These are phyloP conservation scores for Alectura lathami DNA, from an alignment of 2,113 vertebrate species.

Conservation along the genomic window DNA sequence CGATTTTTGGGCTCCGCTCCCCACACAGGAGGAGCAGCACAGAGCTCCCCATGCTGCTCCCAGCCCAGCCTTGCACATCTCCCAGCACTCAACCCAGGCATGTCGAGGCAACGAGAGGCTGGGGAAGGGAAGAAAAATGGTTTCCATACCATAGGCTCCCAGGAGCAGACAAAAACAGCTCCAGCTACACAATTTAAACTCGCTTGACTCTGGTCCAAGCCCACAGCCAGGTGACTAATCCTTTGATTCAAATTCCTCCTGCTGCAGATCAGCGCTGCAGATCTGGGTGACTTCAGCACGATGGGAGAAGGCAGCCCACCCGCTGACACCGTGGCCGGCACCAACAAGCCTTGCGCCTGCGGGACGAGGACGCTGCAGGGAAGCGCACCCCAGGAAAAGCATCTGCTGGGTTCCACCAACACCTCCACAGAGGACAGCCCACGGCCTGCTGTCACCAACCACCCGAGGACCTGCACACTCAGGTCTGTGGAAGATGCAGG, in stretches of 20 bases:
- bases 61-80: not conserved
- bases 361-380: not conserved
- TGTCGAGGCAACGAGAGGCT: not conserved
- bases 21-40: fast-evolving
- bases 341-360: fast-evolving
- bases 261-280: not conserved
- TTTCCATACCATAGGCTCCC: slow-evolving; percentile 17
- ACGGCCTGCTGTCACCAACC: not conserved
- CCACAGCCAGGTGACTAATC: slow-evolving; percentile 62
- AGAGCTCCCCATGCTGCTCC: not conserved
- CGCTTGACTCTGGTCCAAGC: slow-evolving; percentile 58
- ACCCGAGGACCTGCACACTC: not conserved
- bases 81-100: not conserved
- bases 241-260: slow-evolving; percentile 33
- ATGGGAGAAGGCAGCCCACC: not conserved
- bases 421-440: not conserved
- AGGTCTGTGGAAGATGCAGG: not conserved
- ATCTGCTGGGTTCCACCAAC: not conserved
- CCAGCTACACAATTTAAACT: slow-evolving; percentile 21
- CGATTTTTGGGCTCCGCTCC: not conserved
- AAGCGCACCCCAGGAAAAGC: not conserved
- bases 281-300: fast-evolving
- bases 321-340: fast-evolving
- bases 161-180: slow-evolving; percentile 27
- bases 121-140: slow-evolving; percentile 25